These are phyloP conservation scores for Lanistes nyassanus DNA, from an alignment of 1,140 invertebrate genomes.

Conservation along the genomic window DNA sequence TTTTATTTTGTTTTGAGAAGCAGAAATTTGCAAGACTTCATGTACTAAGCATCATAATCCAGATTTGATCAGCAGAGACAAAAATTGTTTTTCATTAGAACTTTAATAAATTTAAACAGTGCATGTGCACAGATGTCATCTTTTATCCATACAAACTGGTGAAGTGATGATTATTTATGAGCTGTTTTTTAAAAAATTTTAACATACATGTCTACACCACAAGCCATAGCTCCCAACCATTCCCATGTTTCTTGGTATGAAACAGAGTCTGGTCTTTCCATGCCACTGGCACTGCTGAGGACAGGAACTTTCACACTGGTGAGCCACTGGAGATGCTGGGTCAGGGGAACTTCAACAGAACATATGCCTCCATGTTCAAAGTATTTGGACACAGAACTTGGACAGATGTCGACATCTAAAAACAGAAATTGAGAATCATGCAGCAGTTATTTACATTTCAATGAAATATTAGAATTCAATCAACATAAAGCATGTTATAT, in stretches of 20 bases:
- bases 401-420: slow-evolving; percentile 43
- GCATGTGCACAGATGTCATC: too few species aligned
- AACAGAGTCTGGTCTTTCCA: slow-evolving; percentile 21
- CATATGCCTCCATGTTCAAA: slow-evolving; percentile 38
- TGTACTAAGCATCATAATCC: too few species aligned
- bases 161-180: not conserved
- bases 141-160: too few species aligned
- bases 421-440: not conserved
- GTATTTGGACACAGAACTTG: slow-evolving; percentile 46
- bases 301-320: slow-evolving; percentile 37
- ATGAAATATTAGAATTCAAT: not conserved
- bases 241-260: slow-evolving; percentile 44
- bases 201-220: slow-evolving; percentile 44
- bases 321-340: slow-evolving; percentile 25
- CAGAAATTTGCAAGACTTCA: too few species aligned
- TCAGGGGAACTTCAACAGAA: slow-evolving; percentile 22
- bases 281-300: slow-evolving; percentile 24
- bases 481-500: too few species aligned
- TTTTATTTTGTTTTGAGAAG: too few species aligned
- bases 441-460: too few species aligned
- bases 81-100: too few species aligned
- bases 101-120: too few species aligned
- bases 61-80: too few species aligned
- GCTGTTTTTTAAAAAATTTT: not conserved
- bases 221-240: slow-evolving; percentile 52